phyloP scores from a whole-genome alignment of 2,797 vertebrate genomes.

The Eurystomus glaucurus region DNA sequence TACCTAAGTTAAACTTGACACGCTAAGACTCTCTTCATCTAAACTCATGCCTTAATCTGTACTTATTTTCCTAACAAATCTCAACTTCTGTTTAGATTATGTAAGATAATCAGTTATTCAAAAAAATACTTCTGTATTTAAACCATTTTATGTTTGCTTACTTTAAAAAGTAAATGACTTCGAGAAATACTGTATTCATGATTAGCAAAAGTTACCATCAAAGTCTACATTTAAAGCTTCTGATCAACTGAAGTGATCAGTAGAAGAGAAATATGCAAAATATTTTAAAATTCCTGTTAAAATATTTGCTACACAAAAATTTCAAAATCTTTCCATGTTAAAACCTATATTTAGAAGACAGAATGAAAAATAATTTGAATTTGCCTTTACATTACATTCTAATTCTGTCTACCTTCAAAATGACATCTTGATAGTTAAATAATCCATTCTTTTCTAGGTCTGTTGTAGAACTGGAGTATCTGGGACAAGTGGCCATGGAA shows the following conservation, averaged over 20 bases:
- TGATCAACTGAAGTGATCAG: neutral
- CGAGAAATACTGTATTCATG: neutral
- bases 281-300: neutral
- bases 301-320: neutral
- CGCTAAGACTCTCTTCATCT: neutral
- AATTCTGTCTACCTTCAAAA: slow-evolving; percentile 13
- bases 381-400: slow-evolving; percentile 10
- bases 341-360: neutral
- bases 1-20: neutral
- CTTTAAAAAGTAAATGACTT: neutral
- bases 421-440: neutral
- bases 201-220: neutral
- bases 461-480: neutral
- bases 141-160: neutral
- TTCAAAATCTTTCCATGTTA: neutral
- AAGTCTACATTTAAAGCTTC: neutral
- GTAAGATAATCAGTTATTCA: neutral
- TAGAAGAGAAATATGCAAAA: neutral
- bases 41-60: neutral
- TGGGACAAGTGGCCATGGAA: neutral
- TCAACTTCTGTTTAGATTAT: neutral
- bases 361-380: neutral
- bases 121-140: neutral
- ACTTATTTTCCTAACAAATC: neutral
- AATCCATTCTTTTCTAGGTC: neutral